Percentiles rank a stretch among this genome's conserved stretches.
Evolutionary conservation across 2,113 vertebrate genomes (phyloP).

Genomic region (Agapornis roseicollis): DNA sequence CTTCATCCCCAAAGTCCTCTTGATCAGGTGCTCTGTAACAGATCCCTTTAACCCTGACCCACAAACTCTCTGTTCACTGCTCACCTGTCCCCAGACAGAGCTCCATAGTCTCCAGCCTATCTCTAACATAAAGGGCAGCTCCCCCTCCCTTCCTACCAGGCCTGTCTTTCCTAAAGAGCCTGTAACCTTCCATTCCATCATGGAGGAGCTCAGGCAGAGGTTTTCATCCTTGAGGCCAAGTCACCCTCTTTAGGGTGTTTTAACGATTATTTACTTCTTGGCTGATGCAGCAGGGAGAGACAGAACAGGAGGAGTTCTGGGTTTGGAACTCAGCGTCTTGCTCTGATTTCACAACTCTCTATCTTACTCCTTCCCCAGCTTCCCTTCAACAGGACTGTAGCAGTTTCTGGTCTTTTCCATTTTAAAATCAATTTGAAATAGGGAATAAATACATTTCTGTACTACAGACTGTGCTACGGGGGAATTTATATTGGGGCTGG

Average conservation of each 20-base stretch:
- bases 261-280: not conserved
- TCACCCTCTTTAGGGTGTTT: not conserved
- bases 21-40: too few species aligned
- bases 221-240: not conserved
- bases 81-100: too few species aligned
- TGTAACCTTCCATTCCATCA: too few species aligned
- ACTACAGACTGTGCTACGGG: not conserved
- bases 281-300: not conserved
- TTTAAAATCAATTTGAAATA: not conserved
- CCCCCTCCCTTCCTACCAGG: too few species aligned
- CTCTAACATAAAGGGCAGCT: too few species aligned
- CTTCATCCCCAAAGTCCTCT: too few species aligned
- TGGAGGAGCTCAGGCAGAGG: not conserved
- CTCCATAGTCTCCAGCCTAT: too few species aligned
- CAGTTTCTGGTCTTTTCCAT: not conserved
- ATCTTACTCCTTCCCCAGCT: not conserved
- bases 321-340: not conserved
- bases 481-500: not conserved
- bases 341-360: not conserved
- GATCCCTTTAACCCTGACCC: too few species aligned
- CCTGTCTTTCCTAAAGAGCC: too few species aligned
- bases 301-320: not conserved
- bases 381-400: not conserved
- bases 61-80: too few species aligned
- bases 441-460: not conserved